These are phyloP conservation scores for Dasysyrphus albostriatus DNA, from an alignment of 2,888 invertebrate species.

Conservation along the genomic window DNA sequence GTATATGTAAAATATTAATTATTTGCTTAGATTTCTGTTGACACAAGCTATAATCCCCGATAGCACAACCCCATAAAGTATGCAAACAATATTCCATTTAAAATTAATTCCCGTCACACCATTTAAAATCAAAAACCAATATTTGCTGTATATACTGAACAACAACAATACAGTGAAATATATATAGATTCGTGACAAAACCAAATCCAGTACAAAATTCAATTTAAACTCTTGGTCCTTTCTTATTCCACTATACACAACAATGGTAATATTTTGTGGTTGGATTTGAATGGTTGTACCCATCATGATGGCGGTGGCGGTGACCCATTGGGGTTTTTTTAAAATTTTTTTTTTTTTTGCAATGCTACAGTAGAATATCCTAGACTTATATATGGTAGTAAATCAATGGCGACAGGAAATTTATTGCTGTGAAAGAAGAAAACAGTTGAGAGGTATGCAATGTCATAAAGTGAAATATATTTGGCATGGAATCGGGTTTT, in stretches of 20 bases:
- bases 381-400: conserved; percentile 39
- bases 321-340: conserved; percentile 6
- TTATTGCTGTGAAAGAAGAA: conserved; percentile 45
- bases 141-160: conserved; percentile 29
- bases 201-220: conserved; percentile 29
- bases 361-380: not conserved
- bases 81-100: conserved; percentile 34
- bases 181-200: conserved; percentile 47
- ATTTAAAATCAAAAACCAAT: conserved; percentile 48
- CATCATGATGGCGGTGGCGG: conserved; percentile 9
- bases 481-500: conserved; percentile 49
- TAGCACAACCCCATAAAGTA: conserved; percentile 12
- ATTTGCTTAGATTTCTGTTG: conserved; percentile 17
- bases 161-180: not conserved
- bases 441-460: conserved; percentile 40
- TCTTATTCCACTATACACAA: not conserved
- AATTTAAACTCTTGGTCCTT: conserved; percentile 21
- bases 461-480: conserved; percentile 50
- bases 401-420: conserved; percentile 55
- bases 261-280: conserved; percentile 22
- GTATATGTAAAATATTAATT: conserved; percentile 10
- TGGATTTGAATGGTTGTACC: conserved; percentile 3
- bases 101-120: conserved; percentile 37
- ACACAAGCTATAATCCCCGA: not conserved
- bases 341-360: not conserved